These are phyloP conservation scores for Gymnothorax reevesii DNA, from an alignment of 2,797 vertebrate genomes.

Conservation along the genomic window DNA sequence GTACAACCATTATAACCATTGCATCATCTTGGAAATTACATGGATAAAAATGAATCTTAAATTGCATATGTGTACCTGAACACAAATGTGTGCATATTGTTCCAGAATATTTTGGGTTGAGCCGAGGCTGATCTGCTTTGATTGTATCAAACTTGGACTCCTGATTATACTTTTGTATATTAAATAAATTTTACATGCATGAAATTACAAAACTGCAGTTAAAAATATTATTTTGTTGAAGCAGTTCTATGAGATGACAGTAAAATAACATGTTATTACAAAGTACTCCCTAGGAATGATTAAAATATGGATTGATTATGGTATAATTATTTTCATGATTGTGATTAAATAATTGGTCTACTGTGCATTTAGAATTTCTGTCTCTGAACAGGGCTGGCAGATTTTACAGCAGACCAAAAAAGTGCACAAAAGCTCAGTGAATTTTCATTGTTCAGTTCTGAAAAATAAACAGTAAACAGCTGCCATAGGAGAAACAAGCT, in stretches of 20 bases:
- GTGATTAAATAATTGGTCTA: background rate
- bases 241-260: background rate
- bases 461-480: conserved; percentile 15
- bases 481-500: background rate
- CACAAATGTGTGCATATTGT: background rate
- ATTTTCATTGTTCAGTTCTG: background rate
- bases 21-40: background rate
- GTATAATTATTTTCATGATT: background rate
- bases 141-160: background rate
- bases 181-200: background rate
- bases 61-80: background rate
- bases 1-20: background rate
- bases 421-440: background rate
- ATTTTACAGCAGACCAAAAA: background rate
- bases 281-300: background rate
- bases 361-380: background rate
- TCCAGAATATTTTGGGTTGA: background rate
- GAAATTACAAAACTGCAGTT: background rate
- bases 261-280: background rate
- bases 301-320: background rate
- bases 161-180: background rate
- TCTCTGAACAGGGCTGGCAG: background rate
- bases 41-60: background rate
- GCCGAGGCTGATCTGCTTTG: background rate
- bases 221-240: background rate